Conservation (phyloP, 2,113 vertebrate species). For the Daboia siamensis region DNA sequence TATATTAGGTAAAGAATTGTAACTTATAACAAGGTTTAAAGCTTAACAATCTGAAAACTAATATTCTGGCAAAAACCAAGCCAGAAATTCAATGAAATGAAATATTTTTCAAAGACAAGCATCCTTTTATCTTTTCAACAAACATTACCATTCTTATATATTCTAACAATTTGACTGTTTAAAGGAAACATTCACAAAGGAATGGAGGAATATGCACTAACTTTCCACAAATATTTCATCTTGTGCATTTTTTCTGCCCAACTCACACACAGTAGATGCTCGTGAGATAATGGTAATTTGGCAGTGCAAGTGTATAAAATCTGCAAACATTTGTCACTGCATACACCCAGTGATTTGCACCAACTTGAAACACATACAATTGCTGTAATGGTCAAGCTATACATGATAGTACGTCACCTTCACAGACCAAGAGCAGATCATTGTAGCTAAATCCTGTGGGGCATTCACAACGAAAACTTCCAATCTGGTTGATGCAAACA, state of each 20-base stretch:
- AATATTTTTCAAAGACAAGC: neutral
- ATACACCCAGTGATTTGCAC: neutral
- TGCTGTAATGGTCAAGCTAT: neutral
- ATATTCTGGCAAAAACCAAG: neutral
- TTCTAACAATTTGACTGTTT: neutral
- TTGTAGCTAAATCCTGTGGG: constrained; percentile 86
- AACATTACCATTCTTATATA: neutral
- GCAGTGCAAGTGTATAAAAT: neutral
- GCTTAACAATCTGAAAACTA: neutral
- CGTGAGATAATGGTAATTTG: neutral
- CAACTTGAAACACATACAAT: neutral
- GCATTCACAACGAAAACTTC: constrained; percentile 85
- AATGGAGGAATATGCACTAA: neutral
- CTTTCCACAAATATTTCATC: neutral
- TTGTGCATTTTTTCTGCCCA: neutral
- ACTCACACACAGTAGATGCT: neutral
- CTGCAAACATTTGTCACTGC: neutral
- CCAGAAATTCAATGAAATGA: neutral
- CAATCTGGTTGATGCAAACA: constrained; percentile 85
- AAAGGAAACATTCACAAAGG: neutral
- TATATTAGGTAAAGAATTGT: neutral
- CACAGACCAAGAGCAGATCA: constrained; percentile 80
- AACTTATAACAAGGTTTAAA: neutral
- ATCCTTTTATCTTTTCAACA: neutral
- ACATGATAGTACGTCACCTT: constrained; percentile 71